Evolutionary conservation across 1,140 invertebrate species (phyloP).

Genomic region (Bombus pyrosoma): DNA sequence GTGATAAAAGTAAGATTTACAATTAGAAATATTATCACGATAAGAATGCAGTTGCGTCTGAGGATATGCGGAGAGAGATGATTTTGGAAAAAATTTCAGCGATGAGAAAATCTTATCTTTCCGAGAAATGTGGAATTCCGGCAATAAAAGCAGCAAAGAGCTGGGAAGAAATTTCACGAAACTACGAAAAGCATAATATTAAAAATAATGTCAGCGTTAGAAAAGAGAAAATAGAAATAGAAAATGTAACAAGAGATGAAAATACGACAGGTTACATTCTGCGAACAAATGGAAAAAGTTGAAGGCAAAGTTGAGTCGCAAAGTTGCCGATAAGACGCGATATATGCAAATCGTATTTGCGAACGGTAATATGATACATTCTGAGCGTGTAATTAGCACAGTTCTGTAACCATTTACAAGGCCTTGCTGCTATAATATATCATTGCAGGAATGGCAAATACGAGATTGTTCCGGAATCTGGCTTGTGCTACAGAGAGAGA

Average conservation of each 20-base stretch:
- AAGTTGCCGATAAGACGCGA: not conserved
- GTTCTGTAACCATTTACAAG: not conserved
- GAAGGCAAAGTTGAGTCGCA: not conserved
- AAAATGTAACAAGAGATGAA: not conserved
- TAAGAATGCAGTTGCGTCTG: too few species aligned
- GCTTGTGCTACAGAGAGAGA: not conserved
- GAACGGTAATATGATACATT: not conserved
- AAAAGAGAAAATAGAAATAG: not conserved
- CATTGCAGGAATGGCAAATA: conserved; percentile 13
- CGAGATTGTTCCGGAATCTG: conserved; percentile 30
- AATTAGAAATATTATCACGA: not conserved
- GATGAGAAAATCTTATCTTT: not conserved
- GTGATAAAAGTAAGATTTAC: not conserved
- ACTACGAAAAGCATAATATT: too few species aligned
- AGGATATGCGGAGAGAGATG: not conserved
- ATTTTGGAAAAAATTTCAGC: not conserved
- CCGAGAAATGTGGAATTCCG: not conserved
- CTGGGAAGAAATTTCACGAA: not conserved
- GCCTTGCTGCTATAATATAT: not conserved
- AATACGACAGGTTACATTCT: not conserved
- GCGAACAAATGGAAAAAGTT: not conserved
- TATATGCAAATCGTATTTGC: not conserved
- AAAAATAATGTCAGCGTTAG: too few species aligned
- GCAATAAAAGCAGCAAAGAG: not conserved
- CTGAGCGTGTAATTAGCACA: conserved; percentile 6